Evolutionary conservation across 1,140 invertebrate genomes (phyloP), one percentile per base, ranked within the genome.

Genomic region (Pseudomyrmex dendroicus): DNA sequence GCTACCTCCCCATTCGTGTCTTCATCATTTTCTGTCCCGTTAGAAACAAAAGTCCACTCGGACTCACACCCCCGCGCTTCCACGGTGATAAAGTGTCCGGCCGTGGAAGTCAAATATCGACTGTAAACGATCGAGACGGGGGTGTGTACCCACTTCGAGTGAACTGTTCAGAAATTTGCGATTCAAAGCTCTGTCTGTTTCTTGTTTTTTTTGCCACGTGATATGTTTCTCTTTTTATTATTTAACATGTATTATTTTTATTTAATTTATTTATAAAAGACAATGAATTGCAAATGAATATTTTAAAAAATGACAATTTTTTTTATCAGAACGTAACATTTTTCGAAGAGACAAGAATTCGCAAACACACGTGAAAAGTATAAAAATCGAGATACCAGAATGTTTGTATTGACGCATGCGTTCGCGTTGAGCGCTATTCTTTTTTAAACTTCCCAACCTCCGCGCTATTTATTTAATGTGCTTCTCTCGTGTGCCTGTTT

Each of bases 391-490:
- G 52, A 86, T 59, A 84, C 85, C 62, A 73, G 74, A 59, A 48
- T 57, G 44, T 35, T 62, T 82, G 90, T 92, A 87, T 92, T 92
- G 88, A 92, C 87, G 90, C 87, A 90, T 90, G 87, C 91, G 86
- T 86, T 91, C 86, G 89, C 82, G 80, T 82, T 82, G 80, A 84
- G 85, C 84, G 86, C 83, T 87, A 85, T 85, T 92, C 80, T 88
- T 84, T 88, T 92, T 91, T 92, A 86, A 90, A 90, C 84, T 90
- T 83, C 77, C 83, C 86, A 87, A 90, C 89, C 85, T 89, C 87
- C 82, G 86, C 91, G 91, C 92, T 92, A 90, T 92, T 92, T 92
- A 91, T 92, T 92, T 92, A 91, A 92, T 93, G 87, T 85, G 90
- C 91, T 87, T 91, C 48, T 44, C 17, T 15, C 9, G 54, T 9